Percentiles rank a stretch among this genome's conserved stretches.
phyloP scores from a whole-genome alignment of 2,797 vertebrate genomes.

The Sebastes trivittatus region DNA sequence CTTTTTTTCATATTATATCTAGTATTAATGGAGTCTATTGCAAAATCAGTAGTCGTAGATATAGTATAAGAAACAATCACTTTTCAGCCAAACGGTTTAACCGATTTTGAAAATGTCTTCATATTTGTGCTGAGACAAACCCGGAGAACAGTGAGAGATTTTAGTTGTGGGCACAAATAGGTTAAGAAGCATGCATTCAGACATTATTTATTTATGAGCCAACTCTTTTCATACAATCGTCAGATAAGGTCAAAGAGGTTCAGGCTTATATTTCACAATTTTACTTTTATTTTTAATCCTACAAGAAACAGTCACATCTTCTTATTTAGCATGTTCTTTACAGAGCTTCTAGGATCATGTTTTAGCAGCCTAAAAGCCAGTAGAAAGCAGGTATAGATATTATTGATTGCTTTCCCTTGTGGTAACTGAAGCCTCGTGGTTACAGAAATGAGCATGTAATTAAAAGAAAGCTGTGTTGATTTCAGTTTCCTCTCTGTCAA shows the following conservation, averaged over 20 bases:
- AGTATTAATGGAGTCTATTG: no score
- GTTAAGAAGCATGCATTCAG: background rate
- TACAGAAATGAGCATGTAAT: constrained; percentile 24
- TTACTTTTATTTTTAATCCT: background rate
- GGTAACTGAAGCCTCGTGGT: constrained; percentile 24
- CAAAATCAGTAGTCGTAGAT: no score
- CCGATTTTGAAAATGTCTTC: no score
- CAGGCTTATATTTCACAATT: background rate
- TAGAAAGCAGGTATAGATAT: constrained; percentile 1
- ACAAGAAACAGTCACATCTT: background rate
- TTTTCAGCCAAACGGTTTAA: no score
- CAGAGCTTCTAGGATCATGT: background rate
- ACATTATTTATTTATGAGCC: background rate
- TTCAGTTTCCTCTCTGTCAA: background rate
- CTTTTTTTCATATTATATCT: no score
- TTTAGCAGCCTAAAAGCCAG: background rate
- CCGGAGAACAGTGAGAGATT: no score
- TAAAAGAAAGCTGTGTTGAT: background rate
- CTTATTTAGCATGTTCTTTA: background rate
- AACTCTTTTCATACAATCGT: background rate
- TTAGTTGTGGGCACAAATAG: no score
- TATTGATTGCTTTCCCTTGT: constrained; percentile 32
- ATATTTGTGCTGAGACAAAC: no score
- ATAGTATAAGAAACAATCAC: no score
- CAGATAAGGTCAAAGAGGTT: background rate